phyloP scores from a whole-genome alignment of 2,888 invertebrate species.

The Acleris literana region DNA sequence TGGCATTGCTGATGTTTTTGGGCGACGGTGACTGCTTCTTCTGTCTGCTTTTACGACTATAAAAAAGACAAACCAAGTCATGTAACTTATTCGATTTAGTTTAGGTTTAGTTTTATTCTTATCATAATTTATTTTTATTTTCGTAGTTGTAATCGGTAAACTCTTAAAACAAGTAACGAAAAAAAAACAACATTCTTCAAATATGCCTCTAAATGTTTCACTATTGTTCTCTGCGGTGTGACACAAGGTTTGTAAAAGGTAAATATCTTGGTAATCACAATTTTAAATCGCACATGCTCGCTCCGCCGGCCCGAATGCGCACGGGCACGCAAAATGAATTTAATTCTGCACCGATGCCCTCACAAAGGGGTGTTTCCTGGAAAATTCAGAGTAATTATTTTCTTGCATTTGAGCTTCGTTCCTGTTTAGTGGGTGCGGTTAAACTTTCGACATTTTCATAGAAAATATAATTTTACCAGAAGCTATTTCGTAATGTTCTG shows the following conservation, averaged over 20 bases:
- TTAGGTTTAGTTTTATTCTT: no score
- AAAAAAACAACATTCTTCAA: no score
- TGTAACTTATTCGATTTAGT: no score
- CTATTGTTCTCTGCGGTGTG: slow-evolving; percentile 1
- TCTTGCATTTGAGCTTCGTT: background rate
- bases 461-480: background rate
- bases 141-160: no score
- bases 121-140: no score
- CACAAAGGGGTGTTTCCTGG: background rate
- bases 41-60: no score
- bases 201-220: background rate
- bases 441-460: background rate
- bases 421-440: background rate
- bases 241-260: background rate
- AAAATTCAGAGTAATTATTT: slow-evolving; percentile 1
- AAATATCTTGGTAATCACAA: slow-evolving; percentile 24
- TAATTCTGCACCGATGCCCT: background rate
- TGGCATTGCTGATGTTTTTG: no score
- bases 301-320: slow-evolving; percentile 11
- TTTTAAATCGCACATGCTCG: slow-evolving; percentile 22
- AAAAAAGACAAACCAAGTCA: no score
- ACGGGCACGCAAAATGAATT: slow-evolving; percentile 4
- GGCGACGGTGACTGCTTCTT: no score
- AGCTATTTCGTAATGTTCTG: no score
- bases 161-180: no score